Evolutionary conservation across 2,888 invertebrate genomes (phyloP).

Genomic region (Yponomeuta evonymella): DNA sequence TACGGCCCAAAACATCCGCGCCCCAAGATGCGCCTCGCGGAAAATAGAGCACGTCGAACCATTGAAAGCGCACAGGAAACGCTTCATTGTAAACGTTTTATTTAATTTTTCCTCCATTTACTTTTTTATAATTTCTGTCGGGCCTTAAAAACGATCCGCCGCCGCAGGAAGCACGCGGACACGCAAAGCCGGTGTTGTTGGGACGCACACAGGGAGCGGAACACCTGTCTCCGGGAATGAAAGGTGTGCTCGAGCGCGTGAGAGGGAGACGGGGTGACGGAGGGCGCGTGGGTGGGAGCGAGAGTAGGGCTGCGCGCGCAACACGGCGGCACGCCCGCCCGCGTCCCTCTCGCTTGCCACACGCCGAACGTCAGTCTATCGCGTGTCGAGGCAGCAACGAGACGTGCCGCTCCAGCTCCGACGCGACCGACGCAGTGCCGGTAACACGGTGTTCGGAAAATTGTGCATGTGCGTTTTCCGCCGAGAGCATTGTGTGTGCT

Average conservation of each 20-base stretch:
- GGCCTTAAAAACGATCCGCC: constrained; percentile 74
- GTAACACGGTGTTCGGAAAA: constrained; percentile 73
- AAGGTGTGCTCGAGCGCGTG: constrained; percentile 69
- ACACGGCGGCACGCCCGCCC: constrained; percentile 66
- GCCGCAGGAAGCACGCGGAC: constrained; percentile 72
- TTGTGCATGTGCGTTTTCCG: constrained; percentile 77
- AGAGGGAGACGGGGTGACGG: constrained; percentile 47
- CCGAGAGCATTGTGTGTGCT: constrained; percentile 70
- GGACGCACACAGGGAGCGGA: constrained; percentile 66
- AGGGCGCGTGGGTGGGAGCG: constrained; percentile 40
- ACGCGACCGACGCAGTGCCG: constrained; percentile 73
- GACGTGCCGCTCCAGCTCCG: constrained; percentile 63
- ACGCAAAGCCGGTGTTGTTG: constrained; percentile 42
- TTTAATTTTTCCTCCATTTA: constrained; percentile 76
- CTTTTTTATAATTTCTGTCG: constrained; percentile 74
- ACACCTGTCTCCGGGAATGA: constrained; percentile 74
- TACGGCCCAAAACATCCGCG: constrained; percentile 67
- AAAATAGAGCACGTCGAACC: constrained; percentile 70
- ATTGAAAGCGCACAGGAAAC: constrained; percentile 73
- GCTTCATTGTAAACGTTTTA: constrained; percentile 76
- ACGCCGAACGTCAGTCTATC: constrained; percentile 64
- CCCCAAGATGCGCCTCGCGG: constrained; percentile 49
- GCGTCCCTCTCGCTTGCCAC: constrained; percentile 58
- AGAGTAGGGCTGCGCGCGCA: constrained; percentile 67
- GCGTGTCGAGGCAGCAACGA: constrained; percentile 68